Evolutionary conservation across 2,797 vertebrate species (phyloP).

Genomic region (Galago senegalensis): DNA sequence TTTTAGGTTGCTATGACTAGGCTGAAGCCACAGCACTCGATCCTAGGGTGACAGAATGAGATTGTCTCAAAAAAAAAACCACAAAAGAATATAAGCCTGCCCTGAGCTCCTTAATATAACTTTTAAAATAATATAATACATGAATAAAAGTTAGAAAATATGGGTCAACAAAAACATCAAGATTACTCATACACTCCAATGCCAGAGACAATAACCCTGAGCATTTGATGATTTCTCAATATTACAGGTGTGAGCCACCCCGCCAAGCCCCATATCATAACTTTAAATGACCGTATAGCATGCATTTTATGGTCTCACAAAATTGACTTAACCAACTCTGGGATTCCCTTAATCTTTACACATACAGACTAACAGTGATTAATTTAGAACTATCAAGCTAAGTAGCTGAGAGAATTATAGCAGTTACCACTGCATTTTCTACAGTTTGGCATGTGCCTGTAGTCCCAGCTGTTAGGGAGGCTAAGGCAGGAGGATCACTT

Average conservation of each 20-base stretch:
- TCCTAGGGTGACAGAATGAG: too few species aligned
- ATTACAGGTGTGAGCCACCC: neutral
- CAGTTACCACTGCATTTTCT: slow-evolving; percentile 21
- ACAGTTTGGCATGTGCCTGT: neutral
- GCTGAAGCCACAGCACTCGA: too few species aligned
- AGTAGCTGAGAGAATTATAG: slow-evolving; percentile 1
- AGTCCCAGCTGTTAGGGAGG: too few species aligned
- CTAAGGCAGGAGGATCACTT: neutral
- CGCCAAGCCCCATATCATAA: neutral
- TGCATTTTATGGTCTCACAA: neutral
- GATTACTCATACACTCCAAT: neutral
- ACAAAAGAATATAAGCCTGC: slow-evolving; percentile 2
- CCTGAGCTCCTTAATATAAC: slow-evolving; percentile 47
- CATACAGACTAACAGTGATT: neutral
- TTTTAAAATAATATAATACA: slow-evolving; percentile 9
- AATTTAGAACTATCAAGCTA: slow-evolving; percentile 30
- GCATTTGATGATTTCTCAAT: slow-evolving; percentile 48
- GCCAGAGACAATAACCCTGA: slow-evolving; percentile 19
- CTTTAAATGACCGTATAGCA: neutral
- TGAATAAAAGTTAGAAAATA: slow-evolving; percentile 60
- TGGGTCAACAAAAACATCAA: neutral
- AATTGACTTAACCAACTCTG: slow-evolving; percentile 36
- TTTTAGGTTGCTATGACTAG: too few species aligned
- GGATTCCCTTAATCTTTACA: neutral
- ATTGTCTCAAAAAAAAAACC: too few species aligned